Base-by-base conservation (phyloP, 2,797 vertebrate genomes). In the Squalus acanthias region DNA sequence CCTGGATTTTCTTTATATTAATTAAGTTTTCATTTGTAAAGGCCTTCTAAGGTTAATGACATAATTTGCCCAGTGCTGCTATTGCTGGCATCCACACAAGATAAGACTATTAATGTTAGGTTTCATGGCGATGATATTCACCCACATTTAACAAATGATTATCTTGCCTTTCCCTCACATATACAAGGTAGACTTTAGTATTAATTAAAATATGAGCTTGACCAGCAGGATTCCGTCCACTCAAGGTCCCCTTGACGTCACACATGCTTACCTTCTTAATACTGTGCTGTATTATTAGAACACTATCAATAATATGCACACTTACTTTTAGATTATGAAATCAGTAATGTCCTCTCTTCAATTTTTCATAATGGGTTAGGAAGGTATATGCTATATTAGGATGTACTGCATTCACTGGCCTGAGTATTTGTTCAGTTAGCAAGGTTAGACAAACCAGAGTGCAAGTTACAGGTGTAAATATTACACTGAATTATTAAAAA, bases 241-340 rank as follows among this genome's bases (percentile, higher is more conserved):
- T 46, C n/a, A 94, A 94, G 92, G 92, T 94, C 33, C 91, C 91
- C n/a, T 93, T 65, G 63, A 93, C 24, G n/a, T 93, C n/a, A 67
- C 7, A 46, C 46, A 67, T 69, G n/a, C 53, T 94, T 94, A 94
- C 33, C 92, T 8, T 7, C 63, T 94, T 94, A 70, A 94, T 94
- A 70, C n/a, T n/a, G n/a, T 24, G 20, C 92, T 69, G 2, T 94
- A 39, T 50, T 46, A 67, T 39, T 70, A 69, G n/a, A 20, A 10
- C 20, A 46, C 65, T 46, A 46, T 50, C 70, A 94, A 69, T 88
- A 88, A 53, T 88, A 88, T 46, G 20, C 20, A 70, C 39, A 70
- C 7, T 94, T 94, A 94, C 5, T 94, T 70, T 94, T 94, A 94
- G 92, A 69, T 94, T 60, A 94, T 69, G 92, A 94, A 94, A 24